Base-by-base conservation (phyloP, 2,888 invertebrate genomes). In the Dioctria linearis region DNA sequence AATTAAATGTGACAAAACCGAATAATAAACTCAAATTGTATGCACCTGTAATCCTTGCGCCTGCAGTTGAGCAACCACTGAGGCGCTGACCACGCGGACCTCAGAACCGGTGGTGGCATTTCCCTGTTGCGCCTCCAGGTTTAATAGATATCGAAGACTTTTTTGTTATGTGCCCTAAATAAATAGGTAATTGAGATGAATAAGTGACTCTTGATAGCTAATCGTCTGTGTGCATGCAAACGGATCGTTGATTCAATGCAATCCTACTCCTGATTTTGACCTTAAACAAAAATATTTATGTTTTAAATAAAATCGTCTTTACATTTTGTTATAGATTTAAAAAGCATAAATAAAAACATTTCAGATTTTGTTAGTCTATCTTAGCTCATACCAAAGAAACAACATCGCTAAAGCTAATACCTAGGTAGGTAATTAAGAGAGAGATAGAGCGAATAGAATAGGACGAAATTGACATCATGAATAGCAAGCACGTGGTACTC, bases 41-140 rank as follows among this genome's bases (percentile, higher is more conserved):
- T 79, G 76, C 82, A 84, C 84, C 84, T 84, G 84, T 80, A 91
- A 86, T 9, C 91, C 91, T 83, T 91, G 91, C 2, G 91, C 91
- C 83, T 91, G 88, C 81, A 92, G 88, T 86, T 92, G 92, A 81
- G 91, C 92, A 63, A 92, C 90, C 63, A 91, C 90, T 73, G 91
- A 91, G 13, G 90, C 90, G 87, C 92, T 92, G 83, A 92, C 91
- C 83, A 92, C 91, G 84, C 92, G 89, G 76, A 91, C 86, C 81
- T 84, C 84, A 37, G 83, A 82, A 82, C 84, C 84, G 79, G 83
- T 78, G 80, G 84, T 80, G 59, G 83, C 83, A 82, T 83, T 83
- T 82, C 81, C 81, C 80, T 84, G 84, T 82, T 81, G 76, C 49
- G 82, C 71, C 82, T 84, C 84, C 84, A 84, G 83, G 67, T 80